Percentiles rank a stretch among this genome's conserved stretches.
These are phyloP conservation scores for Gavialis gangeticus DNA, from an alignment of 2,113 vertebrate species.

Conservation along the genomic window DNA sequence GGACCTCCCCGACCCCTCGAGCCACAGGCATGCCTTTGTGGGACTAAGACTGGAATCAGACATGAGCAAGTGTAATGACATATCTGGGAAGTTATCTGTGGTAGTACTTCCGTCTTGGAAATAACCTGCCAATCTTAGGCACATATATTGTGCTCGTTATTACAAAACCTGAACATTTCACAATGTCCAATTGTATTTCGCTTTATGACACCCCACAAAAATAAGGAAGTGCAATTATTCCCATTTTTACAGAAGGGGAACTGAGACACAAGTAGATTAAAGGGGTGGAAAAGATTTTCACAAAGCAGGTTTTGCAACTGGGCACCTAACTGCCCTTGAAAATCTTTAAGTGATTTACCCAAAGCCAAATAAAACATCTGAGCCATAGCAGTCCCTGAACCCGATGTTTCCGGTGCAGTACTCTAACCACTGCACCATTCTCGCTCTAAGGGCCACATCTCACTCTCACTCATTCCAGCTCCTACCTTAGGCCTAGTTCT, in stretches of 20 bases:
- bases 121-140: background rate
- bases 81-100: background rate
- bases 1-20: background rate
- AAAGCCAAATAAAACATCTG: background rate
- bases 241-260: background rate
- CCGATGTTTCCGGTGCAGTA: background rate
- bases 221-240: background rate
- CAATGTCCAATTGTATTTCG: fast-evolving
- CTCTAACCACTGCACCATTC: background rate
- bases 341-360: background rate
- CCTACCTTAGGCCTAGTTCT: background rate
- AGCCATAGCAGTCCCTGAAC: background rate
- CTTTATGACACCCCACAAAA: background rate
- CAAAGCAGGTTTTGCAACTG: fast-evolving
- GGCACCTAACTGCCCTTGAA: fast-evolving
- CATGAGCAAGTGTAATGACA: background rate
- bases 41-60: fast-evolving
- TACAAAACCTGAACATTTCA: fast-evolving
- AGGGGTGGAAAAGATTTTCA: background rate
- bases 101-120: background rate
- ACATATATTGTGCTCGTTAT: background rate
- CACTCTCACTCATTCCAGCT: background rate
- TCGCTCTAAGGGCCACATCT: background rate
- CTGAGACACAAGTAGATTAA: background rate
- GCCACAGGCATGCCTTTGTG: too few species aligned